These are phyloP conservation scores for Athrips mouffetella DNA, from an alignment of 2,888 invertebrate species.

Conservation along the genomic window DNA sequence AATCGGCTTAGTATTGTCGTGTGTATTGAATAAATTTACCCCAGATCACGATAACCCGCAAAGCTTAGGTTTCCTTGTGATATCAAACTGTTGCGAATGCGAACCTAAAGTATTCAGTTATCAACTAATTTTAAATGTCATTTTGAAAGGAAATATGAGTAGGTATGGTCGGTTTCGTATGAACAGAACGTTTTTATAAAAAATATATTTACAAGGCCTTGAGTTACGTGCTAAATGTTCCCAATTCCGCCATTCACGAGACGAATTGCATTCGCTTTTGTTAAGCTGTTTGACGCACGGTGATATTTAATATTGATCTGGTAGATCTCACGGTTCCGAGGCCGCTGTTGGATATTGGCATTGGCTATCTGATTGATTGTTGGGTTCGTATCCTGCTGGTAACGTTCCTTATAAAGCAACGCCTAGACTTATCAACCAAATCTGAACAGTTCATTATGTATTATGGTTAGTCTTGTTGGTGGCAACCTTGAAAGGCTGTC, in stretches of 20 bases:
- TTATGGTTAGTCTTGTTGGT: constrained; percentile 3
- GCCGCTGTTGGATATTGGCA: constrained; percentile 30
- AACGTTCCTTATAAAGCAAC: background rate
- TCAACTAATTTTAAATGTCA: constrained; percentile 11
- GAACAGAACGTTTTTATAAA: constrained; percentile 33
- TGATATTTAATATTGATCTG: constrained; percentile 24
- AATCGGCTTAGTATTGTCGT: constrained; percentile 23
- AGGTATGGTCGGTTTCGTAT: constrained; percentile 27
- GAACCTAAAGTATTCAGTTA: background rate
- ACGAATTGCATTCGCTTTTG: constrained; percentile 45
- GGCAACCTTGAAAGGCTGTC: background rate
- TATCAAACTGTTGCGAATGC: constrained; percentile 3
- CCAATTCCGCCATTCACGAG: constrained; percentile 67
- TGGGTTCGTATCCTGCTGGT: constrained; percentile 24
- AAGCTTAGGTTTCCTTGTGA: background rate
- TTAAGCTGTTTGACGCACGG: constrained; percentile 17
- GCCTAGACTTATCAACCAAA: background rate
- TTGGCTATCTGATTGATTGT: constrained; percentile 25
- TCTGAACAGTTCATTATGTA: background rate
- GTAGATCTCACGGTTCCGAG: constrained; percentile 36
- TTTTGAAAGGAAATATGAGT: constrained; percentile 36
- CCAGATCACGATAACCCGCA: constrained; percentile 25
- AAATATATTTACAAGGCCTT: constrained; percentile 47
- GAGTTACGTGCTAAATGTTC: constrained; percentile 38
- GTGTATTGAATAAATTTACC: constrained; percentile 28